Percentiles rank a stretch among this genome's conserved stretches.
Evolutionary conservation across 2,113 vertebrate species (phyloP).

Genomic region (Anguilla rostrata): DNA sequence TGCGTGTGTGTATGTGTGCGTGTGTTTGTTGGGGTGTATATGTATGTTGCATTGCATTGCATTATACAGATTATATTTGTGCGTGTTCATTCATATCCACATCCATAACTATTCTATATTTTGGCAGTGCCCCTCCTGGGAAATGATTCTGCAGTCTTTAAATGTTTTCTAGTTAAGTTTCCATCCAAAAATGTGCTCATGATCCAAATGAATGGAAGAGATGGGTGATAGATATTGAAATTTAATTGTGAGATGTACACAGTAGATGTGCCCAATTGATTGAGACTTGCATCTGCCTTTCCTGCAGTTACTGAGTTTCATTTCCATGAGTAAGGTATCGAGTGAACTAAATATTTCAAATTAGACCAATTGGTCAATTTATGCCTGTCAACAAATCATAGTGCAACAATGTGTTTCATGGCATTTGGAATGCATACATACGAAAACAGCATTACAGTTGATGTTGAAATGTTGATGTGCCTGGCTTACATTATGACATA

Average conservation of each 20-base stretch:
- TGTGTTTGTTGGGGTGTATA: not conserved
- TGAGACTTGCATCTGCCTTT: not conserved
- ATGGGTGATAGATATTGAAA: not conserved
- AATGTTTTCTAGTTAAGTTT: not conserved
- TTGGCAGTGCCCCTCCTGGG: not conserved
- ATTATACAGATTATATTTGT: no score
- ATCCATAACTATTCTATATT: no score
- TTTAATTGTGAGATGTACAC: not conserved
- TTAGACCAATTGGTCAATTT: conserved; percentile 8
- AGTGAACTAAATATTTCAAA: not conserved
- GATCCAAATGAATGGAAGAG: not conserved
- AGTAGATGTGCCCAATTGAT: not conserved
- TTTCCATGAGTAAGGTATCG: not conserved
- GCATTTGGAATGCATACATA: not conserved
- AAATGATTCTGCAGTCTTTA: not conserved
- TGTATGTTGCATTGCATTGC: not conserved
- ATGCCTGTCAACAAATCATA: not conserved
- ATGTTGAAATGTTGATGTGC: not conserved
- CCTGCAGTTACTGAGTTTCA: not conserved
- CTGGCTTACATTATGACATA: not conserved
- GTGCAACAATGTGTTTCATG: not conserved
- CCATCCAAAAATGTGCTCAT: not conserved
- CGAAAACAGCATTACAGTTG: not conserved
- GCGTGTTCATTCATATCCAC: no score
- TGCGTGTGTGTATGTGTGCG: not conserved